Conservation (phyloP, 2,797 vertebrate species). For the Spea hammondii region DNA sequence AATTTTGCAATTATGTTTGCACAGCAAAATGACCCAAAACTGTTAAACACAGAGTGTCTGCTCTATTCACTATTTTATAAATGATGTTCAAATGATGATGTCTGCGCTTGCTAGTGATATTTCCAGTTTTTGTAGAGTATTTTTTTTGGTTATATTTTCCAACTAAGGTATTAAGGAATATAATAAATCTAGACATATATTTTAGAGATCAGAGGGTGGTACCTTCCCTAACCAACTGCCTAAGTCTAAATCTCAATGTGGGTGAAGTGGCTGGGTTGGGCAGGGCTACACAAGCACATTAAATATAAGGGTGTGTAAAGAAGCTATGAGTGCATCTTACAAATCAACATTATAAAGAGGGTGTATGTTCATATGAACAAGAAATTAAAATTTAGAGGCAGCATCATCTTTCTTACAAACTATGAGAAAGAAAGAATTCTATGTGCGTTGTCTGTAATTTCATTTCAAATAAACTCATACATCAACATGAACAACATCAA, state of each 20-base stretch:
- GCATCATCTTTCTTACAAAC: not conserved
- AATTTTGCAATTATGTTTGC: no score
- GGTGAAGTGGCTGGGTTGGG: constrained; percentile 21
- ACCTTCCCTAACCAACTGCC: constrained; percentile 12
- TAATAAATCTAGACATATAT: constrained; percentile 1
- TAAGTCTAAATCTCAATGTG: constrained; percentile 19
- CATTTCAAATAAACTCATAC: no score
- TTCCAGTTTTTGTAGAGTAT: not conserved
- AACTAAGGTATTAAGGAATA: constrained; percentile 7
- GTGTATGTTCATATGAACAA: constrained; percentile 8
- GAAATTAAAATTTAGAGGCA: constrained; percentile 6
- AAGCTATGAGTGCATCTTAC: constrained; percentile 37
- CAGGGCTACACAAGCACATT: constrained; percentile 30
- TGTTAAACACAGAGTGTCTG: no score
- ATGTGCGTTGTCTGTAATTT: no score
- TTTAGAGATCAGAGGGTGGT: constrained; percentile 33
- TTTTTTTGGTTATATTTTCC: constrained; percentile 26
- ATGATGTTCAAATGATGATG: not conserved
- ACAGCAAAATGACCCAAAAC: no score
- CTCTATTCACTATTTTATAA: not conserved
- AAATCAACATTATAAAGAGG: constrained; percentile 33
- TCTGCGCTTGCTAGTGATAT: not conserved
- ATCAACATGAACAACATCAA: no score
- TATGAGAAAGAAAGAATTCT: no score
- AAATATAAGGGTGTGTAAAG: constrained; percentile 37